A percentile compares a stretch with the other conserved stretches of the same genome.
Evolutionary conservation across 1,140 invertebrate species (phyloP).

Genomic region (Trichogramma pretiosum): DNA sequence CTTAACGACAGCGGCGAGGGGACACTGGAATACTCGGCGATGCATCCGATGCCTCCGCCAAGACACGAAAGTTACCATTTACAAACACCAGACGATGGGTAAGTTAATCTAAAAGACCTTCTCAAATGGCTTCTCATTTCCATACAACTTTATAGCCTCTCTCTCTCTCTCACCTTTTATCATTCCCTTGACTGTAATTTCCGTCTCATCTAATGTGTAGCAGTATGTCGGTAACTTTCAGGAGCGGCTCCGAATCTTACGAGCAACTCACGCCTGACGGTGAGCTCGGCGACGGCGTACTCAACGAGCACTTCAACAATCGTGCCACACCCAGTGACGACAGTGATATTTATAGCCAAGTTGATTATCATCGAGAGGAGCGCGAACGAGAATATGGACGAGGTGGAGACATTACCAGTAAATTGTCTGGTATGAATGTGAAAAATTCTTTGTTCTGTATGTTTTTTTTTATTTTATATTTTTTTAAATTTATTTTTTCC

Average conservation of each 20-base stretch:
- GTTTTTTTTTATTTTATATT: too few species aligned
- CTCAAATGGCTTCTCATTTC: not conserved
- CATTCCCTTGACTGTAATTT: constrained; percentile 5
- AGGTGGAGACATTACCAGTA: constrained; percentile 36
- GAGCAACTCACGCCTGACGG: constrained; percentile 63
- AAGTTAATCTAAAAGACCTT: constrained; percentile 29
- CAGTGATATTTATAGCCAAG: constrained; percentile 60
- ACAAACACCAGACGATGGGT: constrained; percentile 56
- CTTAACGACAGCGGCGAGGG: constrained; percentile 61
- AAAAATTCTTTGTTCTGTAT: too few species aligned
- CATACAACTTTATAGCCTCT: not conserved
- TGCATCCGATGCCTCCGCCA: constrained; percentile 57
- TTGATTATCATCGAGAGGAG: constrained; percentile 46
- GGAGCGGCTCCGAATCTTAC: constrained; percentile 74
- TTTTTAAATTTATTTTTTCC: too few species aligned
- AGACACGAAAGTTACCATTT: constrained; percentile 65
- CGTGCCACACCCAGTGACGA: constrained; percentile 54
- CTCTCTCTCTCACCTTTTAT: not conserved
- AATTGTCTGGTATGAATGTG: constrained; percentile 39
- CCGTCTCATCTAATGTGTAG: constrained; percentile 39
- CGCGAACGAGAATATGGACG: constrained; percentile 38
- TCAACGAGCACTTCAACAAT: constrained; percentile 45
- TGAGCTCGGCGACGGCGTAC: constrained; percentile 41
- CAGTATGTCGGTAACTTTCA: constrained; percentile 49
- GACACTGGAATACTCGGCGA: constrained; percentile 56